Evolutionary conservation across 2,797 vertebrate genomes (phyloP), one percentile per base, ranked within the genome.

Genomic region (Podargus strigoides): DNA sequence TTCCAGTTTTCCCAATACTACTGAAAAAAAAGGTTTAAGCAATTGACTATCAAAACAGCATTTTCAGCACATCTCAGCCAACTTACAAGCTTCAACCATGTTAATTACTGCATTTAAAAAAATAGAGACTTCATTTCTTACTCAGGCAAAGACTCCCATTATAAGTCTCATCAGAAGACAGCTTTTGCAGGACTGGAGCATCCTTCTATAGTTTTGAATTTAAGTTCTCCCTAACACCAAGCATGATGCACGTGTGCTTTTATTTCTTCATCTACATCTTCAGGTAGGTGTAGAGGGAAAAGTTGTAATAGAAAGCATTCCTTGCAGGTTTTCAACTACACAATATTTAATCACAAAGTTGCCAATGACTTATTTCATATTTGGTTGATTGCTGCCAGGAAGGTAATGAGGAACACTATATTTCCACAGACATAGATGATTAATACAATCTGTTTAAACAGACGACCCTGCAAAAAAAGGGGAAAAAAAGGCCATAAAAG

Each of bases 341-440:
- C 7, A 21, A 12, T 60, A 78, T 28, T 77, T 47, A 26, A 26
- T 44, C 58, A 76, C 22, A 77, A 78, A 94, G n/a, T 68, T 69
- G 55, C 68, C 37, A 44, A 34, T 72, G 5, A 20, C 32, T 84
- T 50, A 49, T 93, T 58, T 98, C 97, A 99, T 44, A 98, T 77
- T 60, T 59, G 92, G 95, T 69, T 95, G 97, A 99, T 96, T 74
- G 97, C 97, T 94, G 95, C 94, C 46, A 99, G 81, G 84, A 99
- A 98, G 67, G 95, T 78, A 90, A 90, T 68, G 28, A 99, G 97
- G 86, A 98, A 98, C 30, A 76, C 93, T 85, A 97, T 49, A 81
- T 99, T 99, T 93, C 98, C 99, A 91, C 98, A 97, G 58, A 98
- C 30, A 85, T 98, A 99, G 84, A 98, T 85, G 12, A 95, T 83